Evolutionary conservation across 2,113 vertebrate genomes (phyloP), one percentile per base, ranked within the genome.

Genomic region (Hippocampus comes): DNA sequence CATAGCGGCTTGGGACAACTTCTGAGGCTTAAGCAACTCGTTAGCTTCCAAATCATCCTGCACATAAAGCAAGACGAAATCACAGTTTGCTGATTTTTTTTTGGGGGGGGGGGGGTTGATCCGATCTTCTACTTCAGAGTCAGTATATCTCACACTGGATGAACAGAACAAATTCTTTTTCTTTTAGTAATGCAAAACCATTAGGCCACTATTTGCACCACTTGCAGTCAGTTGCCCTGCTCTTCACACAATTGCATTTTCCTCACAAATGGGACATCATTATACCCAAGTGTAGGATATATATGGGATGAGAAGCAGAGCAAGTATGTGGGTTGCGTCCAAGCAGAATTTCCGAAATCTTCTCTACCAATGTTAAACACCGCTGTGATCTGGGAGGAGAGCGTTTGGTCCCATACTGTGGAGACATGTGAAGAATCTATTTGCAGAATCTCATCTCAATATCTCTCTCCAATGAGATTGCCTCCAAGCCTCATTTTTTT

Each of bases 1-100:
- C 77, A 72, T 81, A 75, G 79, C 63, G 68, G 76, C 83, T 87
- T 82, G 79, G 77, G 42, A 65, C 63, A 87, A 87, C 76, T 83
- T 1, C 2, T 41, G 65, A 71, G 53, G 76, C 69, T 87, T 68
- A 86, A 81, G 74, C 82, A 80, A 79, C 80, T 77, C 81, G 79
- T 84, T 85, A 64, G 66, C 64, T 71, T 87, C 81, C 72, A 80
- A 79, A 82, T 84, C 72, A 77, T 75, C 73, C 70, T 67, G 67
- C 77, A 73, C 60, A 77, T 42, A 74, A 80, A 82, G 34, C 71
- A 61, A 78, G 70, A 75, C 69, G 70, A 70, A 77, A 82, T 81
- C 82, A 68, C 72, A 72, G 71, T 75, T 77, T 69, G 51, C 71
- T 68, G 73, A 23, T 68, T 21, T 65, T 67, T 72, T 9, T 5